These are phyloP conservation scores for Haliclona indistincta DNA, from an alignment of 37 sponge, comb jelly and placozoan genomes.

Conservation along the genomic window DNA sequence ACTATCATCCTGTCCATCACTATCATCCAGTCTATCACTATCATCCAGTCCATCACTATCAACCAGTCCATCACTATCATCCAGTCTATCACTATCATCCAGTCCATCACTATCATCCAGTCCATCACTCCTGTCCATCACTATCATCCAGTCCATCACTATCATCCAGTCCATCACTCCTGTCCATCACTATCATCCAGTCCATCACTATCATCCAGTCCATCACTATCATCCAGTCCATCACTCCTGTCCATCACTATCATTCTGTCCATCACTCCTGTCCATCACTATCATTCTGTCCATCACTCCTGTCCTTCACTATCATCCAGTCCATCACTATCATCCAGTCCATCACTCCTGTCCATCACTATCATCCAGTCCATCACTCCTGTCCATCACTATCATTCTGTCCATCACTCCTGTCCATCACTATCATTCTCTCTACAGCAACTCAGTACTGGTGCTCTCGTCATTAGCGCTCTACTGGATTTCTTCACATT, in stretches of 20 bases:
- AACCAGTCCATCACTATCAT: neutral
- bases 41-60: neutral
- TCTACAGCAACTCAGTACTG: constrained; percentile 64
- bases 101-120: neutral
- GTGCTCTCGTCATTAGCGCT: constrained; percentile 95
- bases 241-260: neutral
- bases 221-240: neutral
- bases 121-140: too few species aligned
- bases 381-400: neutral
- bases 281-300: neutral
- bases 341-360: neutral
- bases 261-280: neutral
- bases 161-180: neutral
- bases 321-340: too few species aligned
- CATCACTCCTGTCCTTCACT: too few species aligned
- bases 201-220: too few species aligned
- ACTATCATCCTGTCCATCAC: neutral
- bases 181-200: neutral
- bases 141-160: too few species aligned
- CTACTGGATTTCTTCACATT: constrained; percentile 98
- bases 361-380: neutral
- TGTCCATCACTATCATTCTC: too few species aligned
- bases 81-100: neutral
- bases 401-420: neutral
- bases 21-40: too few species aligned